phyloP scores from a whole-genome alignment of 2,113 vertebrate species.

The Pardalotus punctatus region DNA sequence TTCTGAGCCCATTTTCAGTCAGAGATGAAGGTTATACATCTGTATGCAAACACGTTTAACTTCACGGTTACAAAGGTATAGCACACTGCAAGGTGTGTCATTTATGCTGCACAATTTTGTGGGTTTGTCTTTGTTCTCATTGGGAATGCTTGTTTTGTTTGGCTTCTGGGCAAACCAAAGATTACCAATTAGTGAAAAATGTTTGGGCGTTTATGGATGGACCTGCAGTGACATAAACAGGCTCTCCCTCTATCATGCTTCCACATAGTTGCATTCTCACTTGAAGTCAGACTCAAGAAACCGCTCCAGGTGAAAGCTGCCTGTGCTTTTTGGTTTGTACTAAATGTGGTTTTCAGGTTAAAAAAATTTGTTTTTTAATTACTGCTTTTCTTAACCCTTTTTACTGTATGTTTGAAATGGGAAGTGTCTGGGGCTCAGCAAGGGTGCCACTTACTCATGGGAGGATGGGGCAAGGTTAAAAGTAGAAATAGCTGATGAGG shows the following conservation, averaged over 20 bases:
- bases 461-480: conserved; percentile 26
- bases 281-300: neutral
- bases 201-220: neutral
- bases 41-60: neutral
- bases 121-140: neutral
- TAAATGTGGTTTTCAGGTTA: neutral
- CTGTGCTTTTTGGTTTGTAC: neutral
- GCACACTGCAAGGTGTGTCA: neutral
- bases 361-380: neutral
- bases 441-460: neutral
- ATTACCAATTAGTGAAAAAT: neutral
- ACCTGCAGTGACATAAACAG: neutral
- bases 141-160: neutral
- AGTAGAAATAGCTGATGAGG: conserved; percentile 52
- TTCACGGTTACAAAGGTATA: neutral
- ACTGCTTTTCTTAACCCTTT: neutral
- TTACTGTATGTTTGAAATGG: neutral
- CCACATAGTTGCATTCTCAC: neutral
- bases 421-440: neutral
- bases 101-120: neutral
- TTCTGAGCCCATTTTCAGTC: neutral
- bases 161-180: neutral
- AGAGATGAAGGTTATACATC: neutral
- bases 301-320: neutral
- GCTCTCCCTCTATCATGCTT: neutral